phyloP scores from a whole-genome alignment of 2,113 vertebrate genomes.

The Xiphias gladius region DNA sequence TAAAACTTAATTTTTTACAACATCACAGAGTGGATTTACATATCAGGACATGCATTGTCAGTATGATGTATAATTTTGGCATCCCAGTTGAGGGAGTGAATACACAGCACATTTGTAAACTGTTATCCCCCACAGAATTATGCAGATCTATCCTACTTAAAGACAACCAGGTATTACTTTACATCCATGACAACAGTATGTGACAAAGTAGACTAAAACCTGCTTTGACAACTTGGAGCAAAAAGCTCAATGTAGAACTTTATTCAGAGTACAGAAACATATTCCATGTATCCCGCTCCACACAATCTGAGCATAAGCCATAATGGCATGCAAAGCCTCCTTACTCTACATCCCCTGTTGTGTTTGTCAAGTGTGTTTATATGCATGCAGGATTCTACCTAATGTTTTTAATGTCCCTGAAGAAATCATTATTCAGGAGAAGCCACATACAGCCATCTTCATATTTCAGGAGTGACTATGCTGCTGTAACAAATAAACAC shows the following conservation, averaged over 20 bases:
- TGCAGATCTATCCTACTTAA: background rate
- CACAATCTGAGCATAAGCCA: background rate
- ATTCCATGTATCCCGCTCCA: background rate
- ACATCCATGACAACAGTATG: background rate
- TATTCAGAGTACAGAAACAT: background rate
- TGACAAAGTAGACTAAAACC: background rate
- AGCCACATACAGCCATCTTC: constrained; percentile 8
- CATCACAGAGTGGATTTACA: constrained; percentile 36
- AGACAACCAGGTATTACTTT: background rate
- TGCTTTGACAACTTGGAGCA: background rate
- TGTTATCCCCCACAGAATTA: background rate
- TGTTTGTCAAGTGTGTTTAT: constrained; percentile 33
- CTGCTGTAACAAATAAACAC: constrained; percentile 6
- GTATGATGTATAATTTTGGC: background rate
- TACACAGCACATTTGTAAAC: background rate
- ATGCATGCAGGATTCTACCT: constrained; percentile 9
- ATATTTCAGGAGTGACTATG: constrained; percentile 18
- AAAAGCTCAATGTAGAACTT: background rate
- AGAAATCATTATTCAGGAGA: constrained; percentile 44
- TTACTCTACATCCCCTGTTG: constrained; percentile 17
- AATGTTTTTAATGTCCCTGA: constrained; percentile 39
- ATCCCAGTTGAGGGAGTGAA: background rate
- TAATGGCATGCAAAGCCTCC: background rate
- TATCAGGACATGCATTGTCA: background rate
- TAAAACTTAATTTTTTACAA: constrained; percentile 20